Evolutionary conservation across 2,113 vertebrate species (phyloP).

Genomic region (Cricetomys ansorgei): DNA sequence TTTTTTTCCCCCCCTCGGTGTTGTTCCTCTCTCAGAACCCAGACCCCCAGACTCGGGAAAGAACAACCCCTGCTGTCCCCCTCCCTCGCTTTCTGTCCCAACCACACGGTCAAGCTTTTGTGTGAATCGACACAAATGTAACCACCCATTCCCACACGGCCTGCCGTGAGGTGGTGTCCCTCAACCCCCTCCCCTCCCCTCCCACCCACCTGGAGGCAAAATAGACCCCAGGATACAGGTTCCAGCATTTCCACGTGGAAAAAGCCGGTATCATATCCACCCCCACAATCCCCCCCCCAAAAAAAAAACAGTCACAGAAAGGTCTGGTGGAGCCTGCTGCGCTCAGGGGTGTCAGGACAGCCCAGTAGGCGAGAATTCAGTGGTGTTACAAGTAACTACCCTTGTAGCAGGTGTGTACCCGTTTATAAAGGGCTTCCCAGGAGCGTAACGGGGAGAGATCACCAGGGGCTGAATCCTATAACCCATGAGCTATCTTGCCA

Average conservation of each 20-base stretch:
- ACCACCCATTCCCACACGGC: not conserved
- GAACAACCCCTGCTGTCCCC: not conserved
- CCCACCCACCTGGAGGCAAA: not conserved
- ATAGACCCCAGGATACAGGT: not conserved
- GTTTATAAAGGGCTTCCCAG: constrained; percentile 7
- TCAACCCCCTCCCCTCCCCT: not conserved
- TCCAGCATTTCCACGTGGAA: not conserved
- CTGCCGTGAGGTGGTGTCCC: constrained; percentile 19
- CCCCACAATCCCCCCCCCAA: not conserved
- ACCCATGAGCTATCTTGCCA: constrained; percentile 26
- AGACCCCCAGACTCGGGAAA: constrained; percentile 30
- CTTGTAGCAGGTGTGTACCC: constrained; percentile 40
- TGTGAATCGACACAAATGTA: not conserved
- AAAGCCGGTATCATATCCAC: not conserved
- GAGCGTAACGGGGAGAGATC: not conserved
- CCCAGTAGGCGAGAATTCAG: not conserved
- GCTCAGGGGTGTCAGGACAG: not conserved
- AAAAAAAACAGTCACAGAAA: not conserved
- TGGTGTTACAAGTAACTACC: not conserved
- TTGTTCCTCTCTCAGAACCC: not conserved
- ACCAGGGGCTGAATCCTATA: not conserved
- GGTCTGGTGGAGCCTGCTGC: not conserved
- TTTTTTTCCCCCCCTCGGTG: not conserved
- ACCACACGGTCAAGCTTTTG: not conserved
- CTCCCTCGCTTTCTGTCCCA: not conserved